Conservation (phyloP, 2,888 invertebrate species). For the Boloria euphrosyne region DNA sequence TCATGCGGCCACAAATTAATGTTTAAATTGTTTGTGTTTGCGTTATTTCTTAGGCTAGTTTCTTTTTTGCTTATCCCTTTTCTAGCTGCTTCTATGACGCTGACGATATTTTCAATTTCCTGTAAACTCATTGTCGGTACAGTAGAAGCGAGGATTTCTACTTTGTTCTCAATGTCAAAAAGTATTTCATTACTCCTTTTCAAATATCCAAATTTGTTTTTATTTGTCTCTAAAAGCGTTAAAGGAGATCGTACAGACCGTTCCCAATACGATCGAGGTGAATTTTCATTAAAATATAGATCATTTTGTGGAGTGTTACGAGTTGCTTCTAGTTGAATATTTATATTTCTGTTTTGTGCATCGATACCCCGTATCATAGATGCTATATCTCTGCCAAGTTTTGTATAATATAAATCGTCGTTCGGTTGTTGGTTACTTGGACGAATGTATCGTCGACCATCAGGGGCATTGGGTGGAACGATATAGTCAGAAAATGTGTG, state of each 20-base stretch:
- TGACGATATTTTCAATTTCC: slow-evolving; percentile 69
- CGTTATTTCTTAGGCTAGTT: slow-evolving; percentile 33
- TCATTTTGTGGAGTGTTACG: slow-evolving; percentile 43
- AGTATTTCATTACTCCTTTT: slow-evolving; percentile 61
- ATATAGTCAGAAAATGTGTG: slow-evolving; percentile 30
- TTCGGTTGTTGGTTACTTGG: slow-evolving; percentile 39
- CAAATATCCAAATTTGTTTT: slow-evolving; percentile 47
- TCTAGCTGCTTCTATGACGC: slow-evolving; percentile 50
- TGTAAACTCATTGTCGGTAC: slow-evolving; percentile 53
- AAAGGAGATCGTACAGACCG: slow-evolving; percentile 67
- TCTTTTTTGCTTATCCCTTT: slow-evolving; percentile 37
- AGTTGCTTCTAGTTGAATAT: slow-evolving; percentile 52
- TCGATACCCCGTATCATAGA: slow-evolving; percentile 63
- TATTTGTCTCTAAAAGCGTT: slow-evolving; percentile 42
- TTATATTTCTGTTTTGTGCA: slow-evolving; percentile 50
- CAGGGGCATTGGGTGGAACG: slow-evolving; percentile 28
- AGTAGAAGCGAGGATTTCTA: slow-evolving; percentile 57
- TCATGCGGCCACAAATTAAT: slow-evolving; percentile 56
- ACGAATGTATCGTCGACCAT: slow-evolving; percentile 35
- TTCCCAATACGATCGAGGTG: slow-evolving; percentile 68
- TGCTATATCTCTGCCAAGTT: slow-evolving; percentile 71
- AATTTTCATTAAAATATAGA: slow-evolving; percentile 54
- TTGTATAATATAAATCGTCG: slow-evolving; percentile 62
- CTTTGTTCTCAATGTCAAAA: slow-evolving; percentile 65
- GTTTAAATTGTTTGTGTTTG: slow-evolving; percentile 51